Conservation (phyloP, 2,797 vertebrate genomes). For the Agapornis canus region DNA sequence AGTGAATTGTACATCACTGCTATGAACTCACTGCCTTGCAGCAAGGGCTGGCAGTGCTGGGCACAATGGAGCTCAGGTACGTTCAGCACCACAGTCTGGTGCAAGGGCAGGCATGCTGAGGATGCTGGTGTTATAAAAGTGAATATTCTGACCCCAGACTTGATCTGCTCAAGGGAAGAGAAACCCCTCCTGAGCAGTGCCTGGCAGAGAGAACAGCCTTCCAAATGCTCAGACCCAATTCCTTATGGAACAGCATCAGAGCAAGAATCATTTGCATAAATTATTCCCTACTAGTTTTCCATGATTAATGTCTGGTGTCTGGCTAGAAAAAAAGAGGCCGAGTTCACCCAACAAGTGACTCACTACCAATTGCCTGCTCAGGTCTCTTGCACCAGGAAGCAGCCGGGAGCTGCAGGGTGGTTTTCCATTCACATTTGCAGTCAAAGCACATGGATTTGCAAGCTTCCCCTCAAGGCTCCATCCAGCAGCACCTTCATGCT, state of each 20-base stretch:
- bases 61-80: background rate
- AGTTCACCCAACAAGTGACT: background rate
- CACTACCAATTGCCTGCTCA: background rate
- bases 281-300: background rate
- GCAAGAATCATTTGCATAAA: background rate
- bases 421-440: background rate
- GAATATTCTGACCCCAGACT: background rate
- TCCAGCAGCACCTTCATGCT: background rate
- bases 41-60: background rate
- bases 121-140: background rate
- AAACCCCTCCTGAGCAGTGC: background rate
- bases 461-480: background rate
- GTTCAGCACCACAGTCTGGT: background rate
- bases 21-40: background rate
- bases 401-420: background rate
- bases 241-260: background rate
- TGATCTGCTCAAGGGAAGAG: background rate
- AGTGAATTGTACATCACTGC: background rate
- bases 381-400: background rate
- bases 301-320: background rate
- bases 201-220: background rate
- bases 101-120: rapidly evolving
- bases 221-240: background rate
- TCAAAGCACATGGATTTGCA: background rate
- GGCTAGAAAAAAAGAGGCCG: background rate